Base-by-base conservation (phyloP, 1,140 invertebrate species). In the Harpegnathos saltator region DNA sequence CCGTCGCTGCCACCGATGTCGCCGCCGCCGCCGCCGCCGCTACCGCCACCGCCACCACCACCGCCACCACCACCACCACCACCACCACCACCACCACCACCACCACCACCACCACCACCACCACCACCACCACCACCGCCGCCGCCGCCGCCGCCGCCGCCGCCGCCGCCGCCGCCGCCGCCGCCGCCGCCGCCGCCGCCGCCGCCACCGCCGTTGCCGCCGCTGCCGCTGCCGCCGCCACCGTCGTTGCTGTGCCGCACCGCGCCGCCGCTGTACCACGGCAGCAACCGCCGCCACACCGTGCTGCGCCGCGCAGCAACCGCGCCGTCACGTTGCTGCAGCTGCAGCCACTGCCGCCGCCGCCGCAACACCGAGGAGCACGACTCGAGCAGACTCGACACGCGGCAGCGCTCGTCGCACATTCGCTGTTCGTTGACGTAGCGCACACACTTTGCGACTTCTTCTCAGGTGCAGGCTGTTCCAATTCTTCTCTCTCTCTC, bases 21-120 rank as follows among this genome's bases (percentile, higher is more conserved):
- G 90, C 91, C 92, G 88, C 91, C 91, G 89, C 89, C 72, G 33
- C 24, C 63, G 63, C n/a, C 14, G 52, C 52, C 24, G 44, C 59
- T 77, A 44, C 61, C 54, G 38, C n/a, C 66, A 59, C 17, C 26
- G 4, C 72, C 38, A 22, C n/a, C 22, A 9, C 73, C 24, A 54
- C 61, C 52, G 24, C 44, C n/a, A 26, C 56, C 9, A 15, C 29
- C 63, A 24, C n/a, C 3, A 24, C 24, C 4, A 7, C 63, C 2
- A 5, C 24, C 82, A 15, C 14, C 56, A 15, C 89, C 72, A 22
- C 24, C 63, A 52, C n/a, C 14, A 33, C 52, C 24, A 26, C 59
- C 65, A 44, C 61, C 54, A 24, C n/a, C 66, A 59, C 17, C 26
- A 1, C 72, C 38, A 22, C n/a, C 22, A 9, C 73, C 24, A 54